Percentiles rank a stretch among this genome's conserved stretches.
These are phyloP conservation scores for Gasteruption jaculator DNA, from an alignment of 2,888 invertebrate species.

Conservation along the genomic window DNA sequence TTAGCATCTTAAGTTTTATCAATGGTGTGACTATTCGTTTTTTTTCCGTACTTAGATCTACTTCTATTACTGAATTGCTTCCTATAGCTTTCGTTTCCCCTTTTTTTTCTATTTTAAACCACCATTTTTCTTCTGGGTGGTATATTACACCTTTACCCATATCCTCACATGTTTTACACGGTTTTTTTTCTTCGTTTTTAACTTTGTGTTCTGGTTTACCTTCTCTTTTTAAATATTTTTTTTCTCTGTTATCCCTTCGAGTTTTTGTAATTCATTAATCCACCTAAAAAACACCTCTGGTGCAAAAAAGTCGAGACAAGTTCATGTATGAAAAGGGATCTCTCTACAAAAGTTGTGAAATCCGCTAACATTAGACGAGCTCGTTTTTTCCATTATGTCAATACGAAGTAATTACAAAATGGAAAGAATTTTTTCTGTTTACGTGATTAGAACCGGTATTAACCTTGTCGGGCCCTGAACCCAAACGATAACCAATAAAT, in stretches of 20 bases:
- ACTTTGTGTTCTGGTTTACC: slow-evolving; percentile 22
- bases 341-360: too few species aligned
- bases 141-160: slow-evolving; percentile 26
- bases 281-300: too few species aligned
- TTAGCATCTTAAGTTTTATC: slow-evolving; percentile 22
- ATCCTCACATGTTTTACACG: slow-evolving; percentile 28
- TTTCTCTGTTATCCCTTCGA: slow-evolving; percentile 10
- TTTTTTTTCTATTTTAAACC: slow-evolving; percentile 21
- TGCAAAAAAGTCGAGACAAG: too few species aligned
- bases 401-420: too few species aligned
- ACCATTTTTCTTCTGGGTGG: slow-evolving; percentile 23
- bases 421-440: too few species aligned
- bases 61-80: slow-evolving; percentile 20
- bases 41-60: slow-evolving; percentile 19
- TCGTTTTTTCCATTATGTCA: too few species aligned
- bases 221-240: slow-evolving; percentile 20
- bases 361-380: too few species aligned
- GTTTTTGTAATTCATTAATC: slow-evolving; percentile 13
- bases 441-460: too few species aligned
- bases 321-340: too few species aligned
- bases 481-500: too few species aligned
- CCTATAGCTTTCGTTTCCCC: slow-evolving; percentile 3
- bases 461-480: too few species aligned
- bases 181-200: slow-evolving; percentile 25
- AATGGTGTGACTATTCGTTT: slow-evolving; percentile 27